Base-by-base conservation (phyloP, 2,888 invertebrate genomes). In the Mantis religiosa region DNA sequence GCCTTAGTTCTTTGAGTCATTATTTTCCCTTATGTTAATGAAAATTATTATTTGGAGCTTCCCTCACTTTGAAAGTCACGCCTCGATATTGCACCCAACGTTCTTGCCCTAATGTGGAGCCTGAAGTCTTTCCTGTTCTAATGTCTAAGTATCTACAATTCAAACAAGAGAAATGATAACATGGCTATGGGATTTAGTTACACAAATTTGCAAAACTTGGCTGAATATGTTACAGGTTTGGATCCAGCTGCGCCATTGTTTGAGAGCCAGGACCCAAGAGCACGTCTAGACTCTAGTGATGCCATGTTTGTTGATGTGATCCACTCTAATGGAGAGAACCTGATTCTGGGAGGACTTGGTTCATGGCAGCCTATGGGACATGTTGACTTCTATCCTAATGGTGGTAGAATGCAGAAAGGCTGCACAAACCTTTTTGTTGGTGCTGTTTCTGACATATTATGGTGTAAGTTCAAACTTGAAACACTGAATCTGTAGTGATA, bases 181-280 rank as follows among this genome's bases (percentile, higher is more conserved):
- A 34, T 34, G 6, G 7, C 7, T 7, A 34, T 34, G 34, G 7
- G 34, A 34, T 7, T 34, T 7, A 34, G 34, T 34, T 34, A 7
- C 12, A 41, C 9, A 41, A 12, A 12, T 6, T 41, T 9, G 12
- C 12, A 12, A 12, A 41, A 41, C 12, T 41, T 6, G n/a, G n/a
- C n/a, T n/a, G n/a, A n/a, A n/a, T 89, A 85, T 82, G 88, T 92
- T 92, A 25, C 92, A 96, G 97, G 97, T 89, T 93, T 98, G 90
- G 98, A 98, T 94, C 98, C 98, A 34, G 98, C 98, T 0, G 98
- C 98, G 3, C 98, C 98, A 0, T 94, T 98, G 0, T 98, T 98
- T 92, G 98, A 98, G 93, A 96, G 97, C 85, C 98, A 98, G 93
- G 98, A 98, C 92, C 95, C 97, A 0, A 95, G 97, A 90, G 98